Evolutionary conservation across 2,113 vertebrate species (phyloP).

Genomic region (Actenoides hombroni): DNA sequence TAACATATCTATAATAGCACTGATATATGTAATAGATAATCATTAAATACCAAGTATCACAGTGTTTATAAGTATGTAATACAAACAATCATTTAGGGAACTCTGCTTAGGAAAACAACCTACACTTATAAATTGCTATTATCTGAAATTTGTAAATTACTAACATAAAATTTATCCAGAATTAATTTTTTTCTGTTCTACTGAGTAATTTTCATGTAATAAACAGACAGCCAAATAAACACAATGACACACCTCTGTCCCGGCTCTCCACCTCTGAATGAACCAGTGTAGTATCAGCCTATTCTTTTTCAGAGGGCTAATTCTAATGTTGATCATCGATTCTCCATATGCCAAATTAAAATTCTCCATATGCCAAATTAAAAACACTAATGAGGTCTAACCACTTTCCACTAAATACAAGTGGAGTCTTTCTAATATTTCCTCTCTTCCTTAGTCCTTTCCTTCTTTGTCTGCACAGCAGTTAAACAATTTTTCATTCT

Average conservation of each 20-base stretch:
- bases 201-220: background rate
- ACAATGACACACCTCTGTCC: accelerated
- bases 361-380: background rate
- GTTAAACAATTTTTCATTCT: background rate
- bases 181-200: background rate
- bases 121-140: background rate
- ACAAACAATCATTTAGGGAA: background rate
- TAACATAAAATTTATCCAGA: background rate
- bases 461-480: background rate
- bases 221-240: background rate
- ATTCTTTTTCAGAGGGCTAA: background rate
- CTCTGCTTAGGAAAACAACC: background rate
- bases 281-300: background rate
- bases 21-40: background rate
- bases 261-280: background rate
- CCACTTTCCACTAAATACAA: background rate
- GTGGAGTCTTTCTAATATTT: background rate
- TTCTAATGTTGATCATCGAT: background rate
- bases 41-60: background rate
- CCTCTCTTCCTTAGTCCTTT: background rate
- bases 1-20: background rate
- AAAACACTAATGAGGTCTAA: background rate
- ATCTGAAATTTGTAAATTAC: background rate
- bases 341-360: background rate
- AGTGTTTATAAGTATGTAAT: background rate